Evolutionary conservation across 2,113 vertebrate genomes (phyloP).

Genomic region (Columba livia): DNA sequence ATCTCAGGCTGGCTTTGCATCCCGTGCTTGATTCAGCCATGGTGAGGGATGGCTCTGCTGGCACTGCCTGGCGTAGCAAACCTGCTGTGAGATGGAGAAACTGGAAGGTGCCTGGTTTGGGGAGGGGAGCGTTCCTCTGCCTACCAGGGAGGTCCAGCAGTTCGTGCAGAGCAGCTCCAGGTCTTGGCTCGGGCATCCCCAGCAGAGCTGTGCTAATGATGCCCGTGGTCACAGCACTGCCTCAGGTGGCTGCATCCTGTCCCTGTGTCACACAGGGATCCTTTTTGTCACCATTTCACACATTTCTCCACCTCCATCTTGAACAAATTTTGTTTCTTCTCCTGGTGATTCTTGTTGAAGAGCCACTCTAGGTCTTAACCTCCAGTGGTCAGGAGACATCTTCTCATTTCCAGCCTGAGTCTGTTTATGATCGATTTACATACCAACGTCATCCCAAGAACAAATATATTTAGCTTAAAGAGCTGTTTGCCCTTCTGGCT

Average conservation of each 20-base stretch:
- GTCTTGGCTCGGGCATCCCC: fast-evolving
- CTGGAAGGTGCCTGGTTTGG: neutral
- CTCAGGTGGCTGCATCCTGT: neutral
- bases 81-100: neutral
- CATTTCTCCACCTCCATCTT: neutral
- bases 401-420: neutral
- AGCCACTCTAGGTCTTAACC: neutral
- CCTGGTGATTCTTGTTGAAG: neutral
- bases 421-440: neutral
- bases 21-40: fast-evolving
- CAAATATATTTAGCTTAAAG: constrained; percentile 34
- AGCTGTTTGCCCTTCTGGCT: constrained; percentile 26
- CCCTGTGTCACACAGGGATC: neutral
- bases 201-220: fast-evolving
- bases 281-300: neutral
- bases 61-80: fast-evolving
- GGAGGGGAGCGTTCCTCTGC: neutral
- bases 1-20: neutral
- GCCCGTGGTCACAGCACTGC: fast-evolving
- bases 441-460: neutral
- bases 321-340: neutral
- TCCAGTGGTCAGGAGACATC: neutral
- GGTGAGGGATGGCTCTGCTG: fast-evolving
- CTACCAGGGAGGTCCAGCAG: neutral
- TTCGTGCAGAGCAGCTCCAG: neutral